phyloP scores from a whole-genome alignment of 2,888 invertebrate genomes.

The Eupithecia inturbata region DNA sequence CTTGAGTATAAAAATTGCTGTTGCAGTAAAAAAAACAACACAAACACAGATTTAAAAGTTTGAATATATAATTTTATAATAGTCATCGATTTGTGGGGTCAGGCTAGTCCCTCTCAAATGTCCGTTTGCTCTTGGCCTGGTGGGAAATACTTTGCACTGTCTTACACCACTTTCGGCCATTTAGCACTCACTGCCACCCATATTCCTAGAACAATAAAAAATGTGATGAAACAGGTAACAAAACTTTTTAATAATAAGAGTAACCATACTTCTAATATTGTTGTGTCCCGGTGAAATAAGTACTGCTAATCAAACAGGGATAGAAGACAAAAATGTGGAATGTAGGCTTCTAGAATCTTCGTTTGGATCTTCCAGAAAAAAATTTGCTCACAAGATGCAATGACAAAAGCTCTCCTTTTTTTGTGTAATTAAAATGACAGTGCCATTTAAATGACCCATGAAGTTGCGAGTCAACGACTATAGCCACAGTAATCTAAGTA shows the following conservation, averaged over 20 bases:
- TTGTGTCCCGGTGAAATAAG: neutral
- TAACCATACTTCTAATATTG: neutral
- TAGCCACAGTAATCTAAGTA: too few relatives aligned
- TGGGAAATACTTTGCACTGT: conserved; percentile 60
- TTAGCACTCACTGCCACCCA: conserved; percentile 66
- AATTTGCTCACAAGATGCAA: too few relatives aligned
- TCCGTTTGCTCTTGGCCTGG: conserved; percentile 68
- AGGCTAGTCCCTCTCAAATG: conserved; percentile 63
- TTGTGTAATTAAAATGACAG: too few relatives aligned
- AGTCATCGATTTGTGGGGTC: conserved; percentile 69
- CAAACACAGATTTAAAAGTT: conserved; percentile 68
- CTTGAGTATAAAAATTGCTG: conserved; percentile 79
- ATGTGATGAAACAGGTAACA: too few relatives aligned
- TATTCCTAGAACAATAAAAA: conserved; percentile 58
- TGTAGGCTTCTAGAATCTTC: too few relatives aligned
- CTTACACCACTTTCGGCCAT: conserved; percentile 64
- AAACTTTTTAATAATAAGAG: too few relatives aligned
- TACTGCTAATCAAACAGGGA: neutral
- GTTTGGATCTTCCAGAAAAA: neutral
- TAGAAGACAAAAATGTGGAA: too few relatives aligned
- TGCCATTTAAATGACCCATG: too few relatives aligned
- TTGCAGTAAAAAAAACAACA: conserved; percentile 72
- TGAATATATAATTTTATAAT: conserved; percentile 52
- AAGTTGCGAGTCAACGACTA: too few relatives aligned
- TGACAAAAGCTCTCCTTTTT: neutral